phyloP scores from a whole-genome alignment of 2,888 invertebrate genomes.

The Drosophila cognata region DNA sequence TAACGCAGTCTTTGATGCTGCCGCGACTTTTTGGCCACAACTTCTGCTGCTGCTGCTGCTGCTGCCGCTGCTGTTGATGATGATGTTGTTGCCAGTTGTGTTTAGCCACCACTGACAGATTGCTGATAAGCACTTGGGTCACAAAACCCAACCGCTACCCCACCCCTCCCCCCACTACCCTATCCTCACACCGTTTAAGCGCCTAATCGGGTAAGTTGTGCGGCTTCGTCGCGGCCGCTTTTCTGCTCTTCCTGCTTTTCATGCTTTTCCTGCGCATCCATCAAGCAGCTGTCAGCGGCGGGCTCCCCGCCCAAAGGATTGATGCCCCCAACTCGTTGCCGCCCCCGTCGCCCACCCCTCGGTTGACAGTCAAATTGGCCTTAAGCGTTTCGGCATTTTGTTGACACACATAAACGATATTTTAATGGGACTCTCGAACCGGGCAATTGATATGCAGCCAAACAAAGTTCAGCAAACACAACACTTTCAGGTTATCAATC shows the following conservation, averaged over 20 bases:
- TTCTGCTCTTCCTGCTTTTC: slow-evolving; percentile 18
- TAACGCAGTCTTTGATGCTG: slow-evolving; percentile 42
- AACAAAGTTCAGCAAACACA: slow-evolving; percentile 7
- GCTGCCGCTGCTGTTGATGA: slow-evolving; percentile 8
- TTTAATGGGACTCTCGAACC: slow-evolving; percentile 8
- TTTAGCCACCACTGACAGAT: slow-evolving; percentile 71
- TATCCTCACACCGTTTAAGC: not conserved
- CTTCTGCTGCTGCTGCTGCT: slow-evolving; percentile 2
- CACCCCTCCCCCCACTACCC: not conserved
- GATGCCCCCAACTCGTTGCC: slow-evolving; percentile 1
- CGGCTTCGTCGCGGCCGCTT: slow-evolving; percentile 22
- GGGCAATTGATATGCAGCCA: slow-evolving; percentile 26
- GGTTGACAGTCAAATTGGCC: slow-evolving; percentile 52
- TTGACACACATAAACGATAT: slow-evolving; percentile 46
- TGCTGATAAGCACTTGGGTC: slow-evolving; percentile 64
- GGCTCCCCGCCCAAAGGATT: slow-evolving; percentile 31
- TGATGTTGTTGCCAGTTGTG: slow-evolving; percentile 48
- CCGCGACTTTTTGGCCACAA: slow-evolving; percentile 31
- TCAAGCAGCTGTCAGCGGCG: slow-evolving; percentile 55
- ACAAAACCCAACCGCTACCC: not conserved
- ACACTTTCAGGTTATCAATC: slow-evolving; percentile 40
- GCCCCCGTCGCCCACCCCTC: not conserved
- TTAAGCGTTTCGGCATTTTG: slow-evolving; percentile 39
- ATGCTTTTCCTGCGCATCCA: slow-evolving; percentile 36
- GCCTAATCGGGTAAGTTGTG: slow-evolving; percentile 54